Evolutionary conservation across 2,797 vertebrate genomes (phyloP), one percentile per base, ranked within the genome.

Genomic region (Moxostoma hubbsi): DNA sequence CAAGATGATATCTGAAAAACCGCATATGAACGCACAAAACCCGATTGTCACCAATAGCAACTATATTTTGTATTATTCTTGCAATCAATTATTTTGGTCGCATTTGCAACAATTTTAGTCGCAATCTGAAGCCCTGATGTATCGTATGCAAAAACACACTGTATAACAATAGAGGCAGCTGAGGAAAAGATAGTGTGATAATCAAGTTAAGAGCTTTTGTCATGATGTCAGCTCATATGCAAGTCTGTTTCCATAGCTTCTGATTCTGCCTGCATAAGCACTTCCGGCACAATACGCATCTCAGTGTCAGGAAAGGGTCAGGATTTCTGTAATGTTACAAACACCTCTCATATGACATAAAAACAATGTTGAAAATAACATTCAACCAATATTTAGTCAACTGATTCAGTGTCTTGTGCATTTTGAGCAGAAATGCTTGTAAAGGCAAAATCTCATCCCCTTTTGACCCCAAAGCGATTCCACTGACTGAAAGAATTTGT

Each of bases 181-280:
- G 55, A 65, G 47, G 47, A 36, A 72, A 61, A 66, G 71, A 79
- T 16, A 43, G 80, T 77, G 45, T 46, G 50, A 69, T 67, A 24
- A 47, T 53, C 68, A 64, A 72, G 59, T 72, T 79, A 43, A 65
- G 59, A n/a, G 59, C 18, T 78, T 74, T 49, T 72, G n/a, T 45
- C 49, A 65, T 77, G 73, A 83, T 72, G 73, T 77, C 79, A 82
- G 70, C 73, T 5, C 10, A 4, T 63, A 75, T 47, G 43, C 18
- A 9, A 7, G 43, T 67, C 59, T 45, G 57, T 82, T 74, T 80
- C 43, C 7, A 45, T 75, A 43, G 61, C 50, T 18, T 36, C 62
- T 7, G 50, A 13, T 73, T 74, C 68, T 50, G 18, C 16, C 13
- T 47, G 43, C 50, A 67, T 64, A 62, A 73, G 46, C 58, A 62